Evolutionary conservation across 1,140 invertebrate species (phyloP).

Genomic region (Eupristina koningsbergeri): DNA sequence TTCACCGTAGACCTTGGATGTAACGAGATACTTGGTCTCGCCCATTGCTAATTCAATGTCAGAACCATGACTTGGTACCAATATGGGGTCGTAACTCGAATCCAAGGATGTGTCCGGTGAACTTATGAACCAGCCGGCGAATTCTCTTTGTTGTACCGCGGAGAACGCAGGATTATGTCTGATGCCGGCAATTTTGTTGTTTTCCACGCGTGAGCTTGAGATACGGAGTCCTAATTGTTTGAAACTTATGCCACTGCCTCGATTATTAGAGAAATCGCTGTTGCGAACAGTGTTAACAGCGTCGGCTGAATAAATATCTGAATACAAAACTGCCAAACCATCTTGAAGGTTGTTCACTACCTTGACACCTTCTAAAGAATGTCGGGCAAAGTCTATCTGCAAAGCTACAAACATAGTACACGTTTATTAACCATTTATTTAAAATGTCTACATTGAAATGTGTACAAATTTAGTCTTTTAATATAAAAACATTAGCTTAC

Average conservation of each 20-base stretch:
- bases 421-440: neutral
- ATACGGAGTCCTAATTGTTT: slow-evolving; percentile 90
- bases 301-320: slow-evolving; percentile 89
- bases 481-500: too few species aligned
- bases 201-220: slow-evolving; percentile 83
- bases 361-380: slow-evolving; percentile 88
- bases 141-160: slow-evolving; percentile 88
- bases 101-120: slow-evolving; percentile 78
- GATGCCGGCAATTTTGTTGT: slow-evolving; percentile 91
- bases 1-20: slow-evolving; percentile 77
- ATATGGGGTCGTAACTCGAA: slow-evolving; percentile 80
- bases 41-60: slow-evolving; percentile 81
- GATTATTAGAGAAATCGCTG: slow-evolving; percentile 90
- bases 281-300: slow-evolving; percentile 89
- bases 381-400: slow-evolving; percentile 96
- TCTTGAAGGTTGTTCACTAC: slow-evolving; percentile 88
- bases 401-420: slow-evolving; percentile 76
- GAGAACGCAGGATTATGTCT: slow-evolving; percentile 92
- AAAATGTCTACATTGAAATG: too few species aligned
- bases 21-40: slow-evolving; percentile 85
- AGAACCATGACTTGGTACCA: slow-evolving; percentile 77
- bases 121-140: slow-evolving; percentile 91
- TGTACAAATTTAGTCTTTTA: too few species aligned
- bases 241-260: slow-evolving; percentile 90
- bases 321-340: slow-evolving; percentile 90